These are phyloP conservation scores for Sebastes matsubarae DNA, from an alignment of 2,797 vertebrate species.

Conservation along the genomic window DNA sequence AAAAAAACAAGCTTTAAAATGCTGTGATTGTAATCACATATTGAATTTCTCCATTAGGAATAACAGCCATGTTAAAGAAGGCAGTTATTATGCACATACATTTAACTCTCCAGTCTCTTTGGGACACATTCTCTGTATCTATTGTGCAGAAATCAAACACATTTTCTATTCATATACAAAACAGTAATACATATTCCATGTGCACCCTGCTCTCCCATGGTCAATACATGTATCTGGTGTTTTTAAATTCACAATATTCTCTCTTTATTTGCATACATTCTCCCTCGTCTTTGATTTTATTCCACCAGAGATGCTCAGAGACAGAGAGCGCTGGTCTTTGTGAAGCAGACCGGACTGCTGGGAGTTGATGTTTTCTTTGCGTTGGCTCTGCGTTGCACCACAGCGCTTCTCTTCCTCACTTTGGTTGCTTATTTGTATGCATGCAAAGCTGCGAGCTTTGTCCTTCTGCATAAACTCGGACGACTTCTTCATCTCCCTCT, in stretches of 20 bases:
- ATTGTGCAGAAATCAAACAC: neutral
- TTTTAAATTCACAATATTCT: neutral
- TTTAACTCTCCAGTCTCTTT: neutral
- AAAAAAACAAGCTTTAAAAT: neutral
- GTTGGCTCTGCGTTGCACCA: neutral
- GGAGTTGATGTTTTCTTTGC: neutral
- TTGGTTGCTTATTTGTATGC: neutral
- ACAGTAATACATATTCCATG: neutral
- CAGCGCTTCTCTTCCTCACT: neutral
- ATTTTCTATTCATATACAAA: neutral
- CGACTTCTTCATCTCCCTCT: neutral
- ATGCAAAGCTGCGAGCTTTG: neutral
- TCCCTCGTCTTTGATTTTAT: neutral
- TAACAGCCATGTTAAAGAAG: neutral
- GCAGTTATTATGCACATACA: neutral
- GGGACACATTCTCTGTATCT: neutral
- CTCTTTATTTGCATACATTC: neutral
- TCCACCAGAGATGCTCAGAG: neutral
- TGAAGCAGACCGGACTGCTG: slow-evolving; percentile 8
- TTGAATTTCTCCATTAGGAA: neutral
- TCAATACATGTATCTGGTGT: neutral
- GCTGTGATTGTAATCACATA: neutral
- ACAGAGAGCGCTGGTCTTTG: neutral
- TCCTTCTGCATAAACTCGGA: neutral
- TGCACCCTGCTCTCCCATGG: neutral